Base-by-base conservation (phyloP, 2,888 invertebrate species). In the Agrilus biguttatus region DNA sequence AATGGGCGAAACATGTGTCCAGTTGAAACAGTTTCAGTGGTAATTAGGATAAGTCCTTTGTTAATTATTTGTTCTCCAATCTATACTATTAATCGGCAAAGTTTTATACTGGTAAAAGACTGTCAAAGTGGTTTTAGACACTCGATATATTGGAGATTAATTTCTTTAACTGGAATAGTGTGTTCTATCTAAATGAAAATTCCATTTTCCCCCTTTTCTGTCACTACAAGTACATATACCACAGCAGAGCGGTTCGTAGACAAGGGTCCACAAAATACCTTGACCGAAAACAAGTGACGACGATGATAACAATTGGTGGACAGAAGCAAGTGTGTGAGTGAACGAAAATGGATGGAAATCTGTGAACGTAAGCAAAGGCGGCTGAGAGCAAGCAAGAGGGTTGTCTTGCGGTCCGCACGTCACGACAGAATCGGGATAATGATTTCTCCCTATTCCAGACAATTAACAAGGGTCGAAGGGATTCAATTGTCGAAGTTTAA, bases 381-480 rank as follows among this genome's bases (percentile, higher is more conserved):
- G 45, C 47, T 44, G 42, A 44, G 43, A 46, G 44, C 45, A 43
- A 35, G 37, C 46, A 47, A 43, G 51, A 45, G 53, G 54, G 56
- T 56, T 55, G 58, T 56, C 57, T 62, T 63, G 64, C 54, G 64
- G 64, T 59, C 56, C 54, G 53, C 54, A 59, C 59, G 60, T 62
- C 61, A 61, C 61, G 60, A 49, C 49, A 50, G 49, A 52, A 50
- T 49, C 55, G 53, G 59, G 60, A 62, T 63, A 65, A 65, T 63
- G 63, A 63, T 64, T 63, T 60, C 62, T 58, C 58, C 57, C 58
- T 57, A 60, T 63, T 63, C 60, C 60, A 56, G 63, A 65, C 63
- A 65, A 65, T 65, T 65, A 65, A 65, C 65, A 60, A 64, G 65
- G 65, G 65, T 65, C 57, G 60, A 61, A 61, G 61, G 61, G 62